Percentiles rank a stretch among this genome's conserved stretches.
These are phyloP conservation scores for Apaloderma vittatum DNA, from an alignment of 2,113 vertebrate genomes.

Conservation along the genomic window DNA sequence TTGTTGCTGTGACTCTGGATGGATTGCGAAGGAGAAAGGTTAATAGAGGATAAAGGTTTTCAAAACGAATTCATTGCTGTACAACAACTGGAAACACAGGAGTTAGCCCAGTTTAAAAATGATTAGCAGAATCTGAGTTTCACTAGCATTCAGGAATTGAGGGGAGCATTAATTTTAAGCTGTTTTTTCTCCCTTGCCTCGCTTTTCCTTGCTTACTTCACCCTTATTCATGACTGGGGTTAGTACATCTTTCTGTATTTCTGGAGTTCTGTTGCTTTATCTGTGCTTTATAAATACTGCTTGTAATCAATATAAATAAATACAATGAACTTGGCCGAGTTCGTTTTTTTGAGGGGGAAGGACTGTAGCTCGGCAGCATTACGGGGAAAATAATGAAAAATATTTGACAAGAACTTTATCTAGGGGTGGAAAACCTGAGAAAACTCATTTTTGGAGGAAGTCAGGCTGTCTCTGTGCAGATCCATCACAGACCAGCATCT, in stretches of 20 bases:
- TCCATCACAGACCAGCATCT: rapidly evolving
- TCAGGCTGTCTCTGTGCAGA: not conserved
- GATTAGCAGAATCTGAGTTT: not conserved
- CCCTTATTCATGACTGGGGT: too few species aligned
- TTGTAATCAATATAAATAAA: not conserved
- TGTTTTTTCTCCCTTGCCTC: not conserved
- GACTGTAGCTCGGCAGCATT: not conserved
- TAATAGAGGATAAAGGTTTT: not conserved
- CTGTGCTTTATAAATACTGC: not conserved
- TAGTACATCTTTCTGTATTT: too few species aligned
- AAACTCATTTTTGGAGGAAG: not conserved
- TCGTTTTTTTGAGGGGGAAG: not conserved
- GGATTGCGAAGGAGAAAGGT: not conserved
- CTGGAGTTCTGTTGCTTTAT: too few species aligned
- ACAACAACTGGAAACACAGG: not conserved
- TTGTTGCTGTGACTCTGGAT: not conserved
- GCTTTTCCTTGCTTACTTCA: too few species aligned
- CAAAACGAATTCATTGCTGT: not conserved
- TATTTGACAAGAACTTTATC: not conserved
- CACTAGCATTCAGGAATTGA: not conserved
- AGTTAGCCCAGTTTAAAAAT: not conserved
- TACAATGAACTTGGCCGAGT: not conserved
- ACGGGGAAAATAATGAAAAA: not conserved
- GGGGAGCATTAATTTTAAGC: not conserved
- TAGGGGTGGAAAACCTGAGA: not conserved